Evolutionary conservation across 2,888 invertebrate genomes (phyloP), one percentile per base, ranked within the genome.

Genomic region (Bursaphelenchus okinawaensis): DNA sequence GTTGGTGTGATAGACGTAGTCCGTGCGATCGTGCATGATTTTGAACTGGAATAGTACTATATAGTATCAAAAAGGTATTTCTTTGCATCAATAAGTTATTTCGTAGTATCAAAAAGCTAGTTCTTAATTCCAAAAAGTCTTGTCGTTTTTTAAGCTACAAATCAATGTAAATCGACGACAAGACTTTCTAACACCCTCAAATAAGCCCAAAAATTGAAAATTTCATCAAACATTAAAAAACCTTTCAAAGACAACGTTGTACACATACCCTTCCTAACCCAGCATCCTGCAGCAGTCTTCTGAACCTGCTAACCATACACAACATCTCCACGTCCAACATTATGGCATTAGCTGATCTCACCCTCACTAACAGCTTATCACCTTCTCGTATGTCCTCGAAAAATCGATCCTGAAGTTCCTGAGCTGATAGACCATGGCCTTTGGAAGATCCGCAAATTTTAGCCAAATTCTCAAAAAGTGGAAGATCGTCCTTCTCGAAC

Each of bases 321-420:
- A 68, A 26, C 40, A 68, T 19, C 23, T 68, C 68, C 31, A 68
- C 28, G 9, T 68, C 67, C 26, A 68, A 59, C 26, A 68, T 61
- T 8, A 68, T 56, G 16, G 67, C 58, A 22, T 55, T 55, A n/a
- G 62, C 54, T 12, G 55, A 20, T 7, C 66, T 52, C 16, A 68
- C 57, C 24, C 54, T 26, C 9, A 58, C 62, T 26, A 50, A 65
- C 26, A 68, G 58, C 16, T 62, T 40, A 56, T 67, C 68, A n/a
- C 24, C 26, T 22, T 40, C 23, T n/a, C 62, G 62, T 4, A 68
- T 23, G 27, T 68, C 68, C 26, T 63, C 67, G 27, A 68, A 68
- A 52, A 68, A 68, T 28, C 68, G 68, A 4, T 19, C 26, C 26
- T 19, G 26, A 9, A 23, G 20, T 16, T 27, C 29, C 4, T 56